A percentile compares a stretch with the other conserved stretches of the same genome.
Evolutionary conservation across 1,140 invertebrate species (phyloP).

Genomic region (Zaprionus ghesquierei): DNA sequence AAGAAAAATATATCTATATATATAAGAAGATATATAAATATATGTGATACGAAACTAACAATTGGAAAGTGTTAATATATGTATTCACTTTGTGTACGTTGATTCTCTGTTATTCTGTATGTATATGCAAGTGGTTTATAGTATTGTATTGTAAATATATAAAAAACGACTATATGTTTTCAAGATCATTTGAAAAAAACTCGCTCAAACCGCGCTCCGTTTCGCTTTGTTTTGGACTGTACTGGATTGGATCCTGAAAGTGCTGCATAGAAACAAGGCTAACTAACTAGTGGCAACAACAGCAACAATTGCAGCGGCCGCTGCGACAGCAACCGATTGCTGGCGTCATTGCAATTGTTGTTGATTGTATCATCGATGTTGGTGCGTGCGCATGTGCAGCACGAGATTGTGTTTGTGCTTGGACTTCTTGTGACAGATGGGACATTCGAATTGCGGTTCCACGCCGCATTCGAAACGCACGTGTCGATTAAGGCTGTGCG

Average conservation of each 20-base stretch:
- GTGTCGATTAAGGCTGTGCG: conserved; percentile 86
- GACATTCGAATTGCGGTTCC: conserved; percentile 85
- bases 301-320: not conserved
- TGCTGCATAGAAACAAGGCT: conserved; percentile 29
- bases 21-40: conserved; percentile 7
- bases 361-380: conserved; percentile 83
- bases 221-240: conserved; percentile 25
- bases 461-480: conserved; percentile 87
- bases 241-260: conserved; percentile 31
- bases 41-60: conserved; percentile 37
- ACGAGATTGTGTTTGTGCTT: conserved; percentile 85
- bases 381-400: conserved; percentile 84
- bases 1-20: conserved; percentile 9
- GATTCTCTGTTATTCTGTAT: conserved; percentile 35
- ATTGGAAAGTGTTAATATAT: conserved; percentile 65
- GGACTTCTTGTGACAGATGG: conserved; percentile 85
- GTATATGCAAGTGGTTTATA: conserved; percentile 20
- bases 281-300: conserved; percentile 41
- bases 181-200: conserved; percentile 82
- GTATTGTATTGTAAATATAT: conserved; percentile 42
- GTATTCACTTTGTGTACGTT: conserved; percentile 43
- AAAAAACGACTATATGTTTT: conserved; percentile 81
- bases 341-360: conserved; percentile 61
- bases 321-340: conserved; percentile 50
- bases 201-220: conserved; percentile 56